phyloP scores from a whole-genome alignment of 2,888 invertebrate species.

The Scotopteryx bipunctaria region DNA sequence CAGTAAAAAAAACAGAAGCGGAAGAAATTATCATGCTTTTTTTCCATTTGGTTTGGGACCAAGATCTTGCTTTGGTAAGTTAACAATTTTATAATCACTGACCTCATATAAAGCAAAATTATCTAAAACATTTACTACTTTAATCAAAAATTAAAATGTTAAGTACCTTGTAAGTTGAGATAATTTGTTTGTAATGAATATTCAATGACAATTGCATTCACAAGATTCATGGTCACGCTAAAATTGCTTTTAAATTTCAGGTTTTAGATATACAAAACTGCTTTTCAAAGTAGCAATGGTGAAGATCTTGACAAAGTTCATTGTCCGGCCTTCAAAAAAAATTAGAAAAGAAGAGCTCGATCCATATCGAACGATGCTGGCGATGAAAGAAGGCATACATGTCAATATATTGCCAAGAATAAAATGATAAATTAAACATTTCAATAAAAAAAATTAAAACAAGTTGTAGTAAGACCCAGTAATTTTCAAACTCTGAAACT shows the following conservation, averaged over 20 bases:
- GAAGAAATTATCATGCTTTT: constrained; percentile 37
- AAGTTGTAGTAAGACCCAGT: too few species aligned
- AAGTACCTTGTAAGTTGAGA: too few species aligned
- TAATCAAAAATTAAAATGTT: too few species aligned
- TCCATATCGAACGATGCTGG: constrained; percentile 2
- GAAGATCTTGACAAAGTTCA: constrained; percentile 1
- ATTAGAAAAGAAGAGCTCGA: neutral
- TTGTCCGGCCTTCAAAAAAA: neutral
- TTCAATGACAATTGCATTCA: too few species aligned
- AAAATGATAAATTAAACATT: neutral
- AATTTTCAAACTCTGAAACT: too few species aligned
- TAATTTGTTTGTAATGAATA: too few species aligned
- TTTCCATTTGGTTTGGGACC: constrained; percentile 62
- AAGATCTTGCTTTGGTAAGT: constrained; percentile 58
- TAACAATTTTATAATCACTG: neutral
- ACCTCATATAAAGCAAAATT: neutral
- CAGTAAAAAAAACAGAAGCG: constrained; percentile 17
- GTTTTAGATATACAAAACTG: constrained; percentile 1
- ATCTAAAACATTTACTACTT: too few species aligned
- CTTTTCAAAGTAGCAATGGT: constrained; percentile 10
- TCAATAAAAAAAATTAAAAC: too few species aligned
- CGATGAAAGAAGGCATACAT: constrained; percentile 3
- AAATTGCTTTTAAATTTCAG: neutral
- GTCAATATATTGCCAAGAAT: neutral
- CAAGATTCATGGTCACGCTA: neutral